Evolutionary conservation across 1,140 invertebrate genomes (phyloP).

Genomic region (Antheraea pernyi): DNA sequence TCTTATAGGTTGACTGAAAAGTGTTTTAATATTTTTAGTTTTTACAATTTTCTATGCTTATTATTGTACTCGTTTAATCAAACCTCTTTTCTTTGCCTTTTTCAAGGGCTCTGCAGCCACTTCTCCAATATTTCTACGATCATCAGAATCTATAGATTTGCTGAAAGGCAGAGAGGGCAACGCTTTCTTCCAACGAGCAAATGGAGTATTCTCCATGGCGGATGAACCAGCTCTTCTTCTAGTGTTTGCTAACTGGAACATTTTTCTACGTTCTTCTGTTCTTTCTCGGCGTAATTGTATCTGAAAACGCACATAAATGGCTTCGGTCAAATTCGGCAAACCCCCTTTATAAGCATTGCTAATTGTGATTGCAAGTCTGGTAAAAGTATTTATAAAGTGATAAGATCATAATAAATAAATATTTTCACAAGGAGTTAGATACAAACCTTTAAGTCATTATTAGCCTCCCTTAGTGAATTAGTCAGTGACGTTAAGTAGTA

Average conservation of each 20-base stretch:
- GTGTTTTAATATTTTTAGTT: no score
- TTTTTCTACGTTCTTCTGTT: constrained; percentile 95
- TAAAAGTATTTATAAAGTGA: not conserved
- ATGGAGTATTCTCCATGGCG: constrained; percentile 81
- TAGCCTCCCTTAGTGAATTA: constrained; percentile 93
- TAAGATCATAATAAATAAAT: not conserved
- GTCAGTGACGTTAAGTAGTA: constrained; percentile 97
- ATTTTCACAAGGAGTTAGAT: not conserved
- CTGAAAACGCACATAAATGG: constrained; percentile 67
- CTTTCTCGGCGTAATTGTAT: constrained; percentile 91
- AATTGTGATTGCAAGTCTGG: no score
- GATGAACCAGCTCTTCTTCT: constrained; percentile 79
- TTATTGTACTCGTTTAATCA: not conserved
- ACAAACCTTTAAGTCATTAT: constrained; percentile 92
- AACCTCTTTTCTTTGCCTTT: constrained; percentile 58
- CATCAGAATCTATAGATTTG: constrained; percentile 79
- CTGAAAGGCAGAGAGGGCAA: constrained; percentile 79
- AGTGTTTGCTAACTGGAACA: constrained; percentile 91
- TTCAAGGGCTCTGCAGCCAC: constrained; percentile 45
- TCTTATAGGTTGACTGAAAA: no score
- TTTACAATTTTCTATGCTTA: not conserved
- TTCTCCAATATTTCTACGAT: constrained; percentile 52
- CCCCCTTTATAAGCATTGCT: not conserved
- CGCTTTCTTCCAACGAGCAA: constrained; percentile 86
- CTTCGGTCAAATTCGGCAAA: no score